phyloP scores from a whole-genome alignment of 2,888 invertebrate species.

The Clusia tigrina region DNA sequence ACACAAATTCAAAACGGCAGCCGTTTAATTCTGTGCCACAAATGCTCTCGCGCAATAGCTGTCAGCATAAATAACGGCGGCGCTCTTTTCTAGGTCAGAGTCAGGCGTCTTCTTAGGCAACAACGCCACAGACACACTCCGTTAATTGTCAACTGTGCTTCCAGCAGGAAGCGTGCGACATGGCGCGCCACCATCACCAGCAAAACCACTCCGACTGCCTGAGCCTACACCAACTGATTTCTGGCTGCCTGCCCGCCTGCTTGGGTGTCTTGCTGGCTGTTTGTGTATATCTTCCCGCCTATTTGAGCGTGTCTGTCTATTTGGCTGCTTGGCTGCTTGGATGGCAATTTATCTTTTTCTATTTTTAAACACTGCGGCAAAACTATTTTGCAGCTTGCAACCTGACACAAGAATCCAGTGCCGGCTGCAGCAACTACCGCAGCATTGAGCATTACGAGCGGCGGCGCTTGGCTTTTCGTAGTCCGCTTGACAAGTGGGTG shows the following conservation, averaged over 20 bases:
- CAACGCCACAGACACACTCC: too few species aligned
- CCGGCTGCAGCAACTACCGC: not conserved
- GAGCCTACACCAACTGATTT: not conserved
- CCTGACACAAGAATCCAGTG: not conserved
- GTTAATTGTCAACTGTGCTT: conserved; percentile 8
- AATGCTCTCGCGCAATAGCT: too few species aligned
- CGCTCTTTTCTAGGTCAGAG: conserved; percentile 16
- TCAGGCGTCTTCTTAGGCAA: not conserved
- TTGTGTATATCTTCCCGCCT: too few species aligned
- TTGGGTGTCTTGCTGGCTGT: too few species aligned
- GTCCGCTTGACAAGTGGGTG: conserved; percentile 5
- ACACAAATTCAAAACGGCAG: too few species aligned
- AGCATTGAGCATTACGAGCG: not conserved
- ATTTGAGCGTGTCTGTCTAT: conserved; percentile 4
- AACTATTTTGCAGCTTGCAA: conserved; percentile 10
- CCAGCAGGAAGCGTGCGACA: not conserved
- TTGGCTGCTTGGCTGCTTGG: conserved; percentile 7
- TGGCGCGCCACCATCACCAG: not conserved
- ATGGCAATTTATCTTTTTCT: conserved; percentile 15
- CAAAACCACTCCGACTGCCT: too few species aligned
- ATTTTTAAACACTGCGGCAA: conserved; percentile 15
- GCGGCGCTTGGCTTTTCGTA: too few species aligned
- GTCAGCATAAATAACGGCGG: not conserved
- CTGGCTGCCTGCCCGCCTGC: not conserved
- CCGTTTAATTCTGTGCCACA: too few species aligned